Base-by-base conservation (phyloP, 2,113 vertebrate genomes). In the mouse (Mus musculus) region DNA sequence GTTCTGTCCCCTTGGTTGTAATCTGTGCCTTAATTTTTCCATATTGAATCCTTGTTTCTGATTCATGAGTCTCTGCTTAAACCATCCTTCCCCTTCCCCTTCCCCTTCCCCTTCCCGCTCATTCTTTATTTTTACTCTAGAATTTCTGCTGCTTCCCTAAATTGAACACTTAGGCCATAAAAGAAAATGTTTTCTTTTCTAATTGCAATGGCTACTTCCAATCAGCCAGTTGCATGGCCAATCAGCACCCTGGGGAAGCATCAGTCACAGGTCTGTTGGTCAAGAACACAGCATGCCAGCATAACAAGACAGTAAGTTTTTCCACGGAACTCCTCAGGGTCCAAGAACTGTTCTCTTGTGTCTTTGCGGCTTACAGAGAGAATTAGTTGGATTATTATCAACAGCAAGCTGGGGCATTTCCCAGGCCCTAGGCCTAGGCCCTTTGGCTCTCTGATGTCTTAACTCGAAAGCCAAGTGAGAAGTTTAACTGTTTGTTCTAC, bases 21-120 rank as follows among this genome's bases (percentile, higher is more conserved):
- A 54, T 76, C 85, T 75, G 36, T 88, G 17, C 33, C 72, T 77
- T 92, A 73, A 88, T 54, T 95, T 84, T 96, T 63, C 24, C 36
- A 17, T 22, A 65, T 69, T 61, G 39, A 73, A 52, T 85, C 72
- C 89, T 82, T 49, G 39, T 77, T 87, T 52, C 78, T 26, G 19
- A 26, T 84, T 69, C 49, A 39, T 81, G 30, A 19, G 59, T 61
- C 30, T 11, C 56, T 85, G 17, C 56, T 61, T 13, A 61, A 26
- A 59, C 26, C 10, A 20, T 52, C 16, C 75, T n/a, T 69, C 75
- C 12, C 13, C 39, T 49, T 33, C 59, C 61, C 16, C 75, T 30
- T 52, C 75, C 9, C 13, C 39, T 59, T n/a, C 59, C 61, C 52
- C 20, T 85, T 42, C 42, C 42, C 42, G 42, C 49, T n/a, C 30